Evolutionary conservation across 1,140 invertebrate genomes (phyloP), one percentile per base, ranked within the genome.

Genomic region (Drusus annulatus): DNA sequence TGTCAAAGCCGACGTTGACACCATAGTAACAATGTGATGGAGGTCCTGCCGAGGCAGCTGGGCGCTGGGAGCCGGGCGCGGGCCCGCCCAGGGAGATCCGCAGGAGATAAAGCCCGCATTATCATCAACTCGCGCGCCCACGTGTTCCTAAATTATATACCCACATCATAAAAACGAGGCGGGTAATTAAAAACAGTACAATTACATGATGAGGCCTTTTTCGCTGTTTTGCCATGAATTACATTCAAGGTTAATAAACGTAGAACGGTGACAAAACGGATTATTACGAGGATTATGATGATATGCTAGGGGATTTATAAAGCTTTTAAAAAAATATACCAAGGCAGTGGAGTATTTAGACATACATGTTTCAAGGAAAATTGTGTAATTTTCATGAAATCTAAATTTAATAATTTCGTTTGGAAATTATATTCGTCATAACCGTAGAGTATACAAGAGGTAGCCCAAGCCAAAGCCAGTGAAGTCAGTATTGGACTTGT

Each of bases 91-190:
- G 21, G 19, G 10, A 16, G 68, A 71, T 71, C 19, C n/a, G 68
- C 36, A 52, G 45, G 3, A 15, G 16, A 71, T 71, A 51, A 71
- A 71, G 45, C 68, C 68, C 68, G 68, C 50, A 71, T 71, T 52
- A 52, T 52, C 68, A 52, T 51, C 68, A 52, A 16, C 68, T 51
- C 68, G 16, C 50, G 50, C 21, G 21, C 62, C 28, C 62, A 31
- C 25, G 16, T 31, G 17, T 15, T 71, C 68, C 51, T 10, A 51
- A 52, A 71, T 71, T 50, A 54, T 54, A 25, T 50, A 51, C 68
- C 68, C 68, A 23, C 68, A 71, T 71, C 68, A 51, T 71, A 15
- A 71, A 71, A 71, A 71, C 68, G 50, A 50, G 21, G n/a, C n/a
- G 68, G 68, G 68, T 71, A 71, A 71, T 71, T 71, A 71, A 71